Base-by-base conservation (phyloP, 2,113 vertebrate genomes). In the Pelecanoides urinatrix region DNA sequence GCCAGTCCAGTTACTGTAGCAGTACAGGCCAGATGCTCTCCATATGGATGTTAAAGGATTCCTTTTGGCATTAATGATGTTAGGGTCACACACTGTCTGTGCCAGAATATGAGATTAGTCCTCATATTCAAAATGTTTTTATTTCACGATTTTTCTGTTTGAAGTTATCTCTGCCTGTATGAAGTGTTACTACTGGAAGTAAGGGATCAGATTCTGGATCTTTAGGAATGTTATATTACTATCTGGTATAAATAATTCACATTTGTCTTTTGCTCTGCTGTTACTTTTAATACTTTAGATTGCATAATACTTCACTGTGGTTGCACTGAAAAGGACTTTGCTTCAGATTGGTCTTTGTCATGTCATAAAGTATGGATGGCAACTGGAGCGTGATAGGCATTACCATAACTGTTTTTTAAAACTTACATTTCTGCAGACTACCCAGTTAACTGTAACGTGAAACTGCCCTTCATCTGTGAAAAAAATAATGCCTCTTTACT, bases 391-490 rank as follows among this genome's bases (percentile, higher is more conserved):
- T 58, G 16, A 58, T 34, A 19, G 44, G 25, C 26, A 13, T 55
- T 81, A 42, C 52, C 8, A 1, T 92, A 87, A 85, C 65, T 90
- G 38, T 7, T 80, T 52, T 66, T 56, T 56, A 40, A 88, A 89
- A 77, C 34, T 68, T 91, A 1, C 76, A 0, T 96, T 81, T 92
- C 72, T 93, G 32, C 97, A 98, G 98, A 98, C 58, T 97, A 94
- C 72, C 94, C 94, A 56, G 49, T 96, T 72, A 96, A 96, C 86
- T 98, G 98, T 95, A 96, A 89, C 6, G 52, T 90, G 79, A 98
- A 97, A 27, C 97, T 99, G 81, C 97, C 99, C 2, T 99, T 99
- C 94, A 97, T 99, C 92, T 99, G 99, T 92, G 99, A 99, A 97
- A 99, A 96, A 88, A 91, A 98, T 56, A 99, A 99, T 83, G 77